A percentile compares a stretch with the other conserved stretches of the same genome.
Evolutionary conservation across 2,113 vertebrate species (phyloP).

Genomic region (Sebastes fasciatus): DNA sequence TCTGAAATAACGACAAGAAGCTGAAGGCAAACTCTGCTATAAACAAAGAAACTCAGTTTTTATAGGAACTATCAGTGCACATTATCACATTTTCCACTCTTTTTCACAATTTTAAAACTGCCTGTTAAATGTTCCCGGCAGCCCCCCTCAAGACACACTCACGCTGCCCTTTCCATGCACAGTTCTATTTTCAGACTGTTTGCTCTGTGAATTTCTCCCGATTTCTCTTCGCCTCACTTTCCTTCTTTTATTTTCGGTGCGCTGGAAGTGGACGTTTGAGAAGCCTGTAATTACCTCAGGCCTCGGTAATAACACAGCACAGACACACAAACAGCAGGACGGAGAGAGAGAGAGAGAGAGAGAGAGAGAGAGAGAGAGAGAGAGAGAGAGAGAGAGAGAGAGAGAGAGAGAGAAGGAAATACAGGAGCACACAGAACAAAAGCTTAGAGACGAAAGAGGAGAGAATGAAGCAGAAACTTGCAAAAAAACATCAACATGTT

Average conservation of each 20-base stretch:
- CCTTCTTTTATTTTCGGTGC: constrained; percentile 79
- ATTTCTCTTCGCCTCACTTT: constrained; percentile 75
- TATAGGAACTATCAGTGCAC: constrained; percentile 58
- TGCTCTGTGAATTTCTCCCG: constrained; percentile 74
- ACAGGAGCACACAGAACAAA: constrained; percentile 24
- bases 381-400: constrained; percentile 3
- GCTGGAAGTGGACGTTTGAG: constrained; percentile 79
- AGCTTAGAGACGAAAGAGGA: constrained; percentile 12
- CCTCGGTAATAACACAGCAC: constrained; percentile 82
- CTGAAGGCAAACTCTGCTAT: constrained; percentile 2
- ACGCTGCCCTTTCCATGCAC: constrained; percentile 71
- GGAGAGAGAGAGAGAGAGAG: constrained; percentile 35
- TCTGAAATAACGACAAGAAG: not conserved
- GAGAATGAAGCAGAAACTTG: not conserved
- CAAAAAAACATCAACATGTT: not conserved
- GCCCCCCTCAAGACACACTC: constrained; percentile 48
- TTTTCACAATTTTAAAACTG: constrained; percentile 53
- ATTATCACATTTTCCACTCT: constrained; percentile 75
- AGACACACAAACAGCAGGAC: constrained; percentile 73
- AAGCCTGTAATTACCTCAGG: constrained; percentile 85
- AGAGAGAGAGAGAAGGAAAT: constrained; percentile 3
- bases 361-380: not conserved
- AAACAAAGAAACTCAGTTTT: constrained; percentile 27
- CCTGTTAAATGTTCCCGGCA: constrained; percentile 62
- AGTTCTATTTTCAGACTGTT: constrained; percentile 84